Conservation (phyloP, 35 echinoderm and acorn worm species). For the Acanthaster planci region DNA sequence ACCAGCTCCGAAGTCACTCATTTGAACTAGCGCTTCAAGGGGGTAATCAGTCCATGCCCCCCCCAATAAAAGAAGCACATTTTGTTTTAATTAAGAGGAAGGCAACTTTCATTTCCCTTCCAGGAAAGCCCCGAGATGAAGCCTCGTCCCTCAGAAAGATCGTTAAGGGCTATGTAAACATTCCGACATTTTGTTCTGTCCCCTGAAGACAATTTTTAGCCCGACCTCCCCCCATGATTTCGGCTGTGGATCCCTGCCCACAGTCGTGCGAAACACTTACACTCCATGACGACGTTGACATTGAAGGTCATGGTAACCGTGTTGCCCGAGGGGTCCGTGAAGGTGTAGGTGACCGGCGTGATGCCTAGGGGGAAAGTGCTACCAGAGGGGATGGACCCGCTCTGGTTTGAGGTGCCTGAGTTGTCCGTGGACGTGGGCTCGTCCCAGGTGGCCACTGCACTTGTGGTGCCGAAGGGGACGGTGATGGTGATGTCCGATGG, state of each 20-base stretch:
- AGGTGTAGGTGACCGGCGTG: conserved; percentile 62
- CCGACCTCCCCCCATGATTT: background rate
- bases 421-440: conserved; percentile 48
- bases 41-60: too few relatives aligned
- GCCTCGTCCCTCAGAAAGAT: too few relatives aligned
- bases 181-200: too few relatives aligned
- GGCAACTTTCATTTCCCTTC: too few relatives aligned
- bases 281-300: conserved; percentile 24
- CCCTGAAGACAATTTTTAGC: too few relatives aligned
- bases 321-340: conserved; percentile 65
- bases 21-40: too few relatives aligned
- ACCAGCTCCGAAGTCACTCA: too few relatives aligned
- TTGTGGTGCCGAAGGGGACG: conserved; percentile 37
- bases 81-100: too few relatives aligned
- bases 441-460: conserved; percentile 36
- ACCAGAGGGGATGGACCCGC: background rate
- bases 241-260: background rate
- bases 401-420: conserved; percentile 17
- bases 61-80: too few relatives aligned
- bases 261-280: conserved; percentile 16
- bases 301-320: conserved; percentile 33
- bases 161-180: too few relatives aligned
- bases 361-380: conserved; percentile 29
- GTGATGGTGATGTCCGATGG: conserved; percentile 53
- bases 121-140: too few relatives aligned